These are phyloP conservation scores for Pollenia labialis DNA, from an alignment of 2,888 invertebrate species.

Conservation along the genomic window DNA sequence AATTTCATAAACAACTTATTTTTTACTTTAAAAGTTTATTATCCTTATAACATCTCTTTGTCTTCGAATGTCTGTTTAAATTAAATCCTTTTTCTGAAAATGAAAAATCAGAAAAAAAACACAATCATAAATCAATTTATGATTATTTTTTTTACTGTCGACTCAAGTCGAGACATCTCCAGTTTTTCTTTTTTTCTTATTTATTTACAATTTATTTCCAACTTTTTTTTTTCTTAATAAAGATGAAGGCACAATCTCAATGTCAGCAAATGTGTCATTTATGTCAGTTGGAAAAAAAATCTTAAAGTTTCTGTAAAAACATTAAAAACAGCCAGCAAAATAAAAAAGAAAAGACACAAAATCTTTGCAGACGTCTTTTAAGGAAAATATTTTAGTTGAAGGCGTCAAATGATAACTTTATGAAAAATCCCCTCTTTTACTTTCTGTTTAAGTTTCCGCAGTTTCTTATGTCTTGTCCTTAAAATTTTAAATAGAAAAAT, in stretches of 20 bases:
- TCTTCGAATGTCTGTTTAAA: conserved; percentile 1
- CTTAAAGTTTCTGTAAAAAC: conserved; percentile 27
- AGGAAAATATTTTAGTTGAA: conserved; percentile 47
- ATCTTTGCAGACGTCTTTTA: conserved; percentile 68
- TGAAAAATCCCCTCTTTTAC: conserved; percentile 33
- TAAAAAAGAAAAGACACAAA: conserved; percentile 14
- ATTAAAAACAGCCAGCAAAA: conserved; percentile 28
- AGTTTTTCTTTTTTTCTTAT: conserved; percentile 3
- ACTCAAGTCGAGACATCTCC: conserved; percentile 54
- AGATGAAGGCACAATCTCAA: conserved; percentile 57
- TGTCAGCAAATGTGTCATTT: conserved; percentile 70
- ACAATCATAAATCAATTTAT: conserved; percentile 71
- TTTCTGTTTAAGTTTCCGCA: conserved; percentile 15
- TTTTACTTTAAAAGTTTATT: too few relatives aligned
- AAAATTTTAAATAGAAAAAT: conserved; percentile 6
- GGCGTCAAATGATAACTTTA: conserved; percentile 59
- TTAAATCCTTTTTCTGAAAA: conserved; percentile 17
- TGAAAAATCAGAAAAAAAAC: not conserved
- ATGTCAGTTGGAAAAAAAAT: conserved; percentile 24
- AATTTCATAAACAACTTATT: too few relatives aligned
- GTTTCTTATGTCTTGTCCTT: conserved; percentile 19
- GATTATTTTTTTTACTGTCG: conserved; percentile 42
- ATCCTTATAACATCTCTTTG: not conserved
- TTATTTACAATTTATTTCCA: not conserved
- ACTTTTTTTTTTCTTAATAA: not conserved